Base-by-base conservation (phyloP, 2,888 invertebrate genomes). In the Gasteruption jaculator region DNA sequence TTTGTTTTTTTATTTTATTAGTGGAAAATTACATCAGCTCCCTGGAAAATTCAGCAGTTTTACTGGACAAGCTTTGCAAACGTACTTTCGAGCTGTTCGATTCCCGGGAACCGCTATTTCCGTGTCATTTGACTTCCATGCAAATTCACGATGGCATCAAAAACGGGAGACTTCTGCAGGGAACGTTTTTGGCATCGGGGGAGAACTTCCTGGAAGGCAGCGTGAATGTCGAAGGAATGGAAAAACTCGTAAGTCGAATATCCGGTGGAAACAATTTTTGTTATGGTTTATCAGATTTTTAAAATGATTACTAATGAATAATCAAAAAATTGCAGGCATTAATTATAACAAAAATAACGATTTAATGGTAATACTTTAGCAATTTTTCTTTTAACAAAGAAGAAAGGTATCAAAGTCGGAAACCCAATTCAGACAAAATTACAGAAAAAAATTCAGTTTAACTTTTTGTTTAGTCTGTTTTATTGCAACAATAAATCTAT, bases 171-270 rank as follows among this genome's bases (percentile, higher is more conserved):
- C 73, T 88, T 4, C 65, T 84, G 26, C 92, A 89, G 64, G 95
- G 94, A 1, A 80, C 83, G 1, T 91, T 88, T 62, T 76, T 82
- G 61, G 89, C 93, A 0, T 93, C 92, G 1, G 77, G 91, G 37
- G 94, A 95, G 60, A 99, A 97, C 71, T 96, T 89, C 65, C 74
- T 95, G 10, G 97, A 99, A 72, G 97, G 92, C 7, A 82, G 78
- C 46, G 91, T 91, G 6, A 84, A 80, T 65, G 83, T 91, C 2
- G 88, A 86, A 59, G 81, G 82, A 10, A 80, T 79, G 63, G 88
- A 92, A 21, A 85, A 87, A 71, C 78, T 83, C 63, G 90, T 91
- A 74, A 76, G 79, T 72, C 35, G 14, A 41, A 14, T 38, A 40
- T 30, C 5, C 25, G 10, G 24, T 33, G 20, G 18, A 14, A 27